Base-by-base conservation (phyloP, 2,113 vertebrate species). In the Progne subis region DNA sequence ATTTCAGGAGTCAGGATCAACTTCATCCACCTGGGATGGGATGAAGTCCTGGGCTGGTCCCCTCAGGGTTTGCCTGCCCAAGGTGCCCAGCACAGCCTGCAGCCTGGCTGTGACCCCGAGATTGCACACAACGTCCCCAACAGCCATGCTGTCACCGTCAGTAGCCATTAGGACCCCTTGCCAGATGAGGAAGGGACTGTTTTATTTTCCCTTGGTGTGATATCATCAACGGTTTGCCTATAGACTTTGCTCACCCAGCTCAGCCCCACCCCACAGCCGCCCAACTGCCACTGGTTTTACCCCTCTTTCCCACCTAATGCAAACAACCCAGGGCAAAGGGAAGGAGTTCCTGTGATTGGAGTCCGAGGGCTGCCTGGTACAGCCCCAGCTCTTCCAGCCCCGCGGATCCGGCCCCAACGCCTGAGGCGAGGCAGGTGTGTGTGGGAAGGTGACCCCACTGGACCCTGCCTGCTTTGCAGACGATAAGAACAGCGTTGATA, bases 91-190 rank as follows among this genome's bases (percentile, higher is more conserved):
- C 59, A 23, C 41, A 69, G 60, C 64, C 46, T 18, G 10, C 41
- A 69, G 60, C 64, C 46, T 18, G 10, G 88, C 50, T 21, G 53
- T 4, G 29, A 11, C 5, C 8, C 59, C 46, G 28, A 4, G 7
- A 39, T 1, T 5, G 29, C 46, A 34, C 53, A 18, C 16, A 24
- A 2, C 0, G 0, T 9, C 82, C 57, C 80, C n/a, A 10, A 10
- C n/a, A 64, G 25, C 18, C 17, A 1, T 0, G 0, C 31, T 6
- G 15, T 4, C 7, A 21, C 68, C 6, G 5, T 3, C 67, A 26
- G 4, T 0, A 64, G 32, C 49, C 47, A 17, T 6, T 4, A 31
- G 53, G 14, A 20, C 5, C 78, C 25, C 2, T 8, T 55, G 41
- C 37, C 49, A 19, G 24, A 4, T 6, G 47, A 59, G 4, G 0